Percentiles rank a stretch among this genome's conserved stretches.
Conservation (phyloP, 92 coral and sea anemone species). For the Actinernus sp. region DNA sequence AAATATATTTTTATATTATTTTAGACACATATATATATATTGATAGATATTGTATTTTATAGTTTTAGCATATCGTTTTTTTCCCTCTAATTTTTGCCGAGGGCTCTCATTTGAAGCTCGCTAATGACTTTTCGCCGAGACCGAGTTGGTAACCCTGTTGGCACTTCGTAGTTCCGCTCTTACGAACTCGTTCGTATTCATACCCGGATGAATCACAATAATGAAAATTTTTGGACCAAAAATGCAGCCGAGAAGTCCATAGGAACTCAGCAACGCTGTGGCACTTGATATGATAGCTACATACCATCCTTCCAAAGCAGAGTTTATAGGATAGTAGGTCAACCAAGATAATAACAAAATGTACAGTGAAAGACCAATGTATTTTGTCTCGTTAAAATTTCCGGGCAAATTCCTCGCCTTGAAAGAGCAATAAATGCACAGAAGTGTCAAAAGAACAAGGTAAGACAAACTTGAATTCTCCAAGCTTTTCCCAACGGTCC, state of each 20-base stretch:
- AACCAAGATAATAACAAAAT: constrained; percentile 50
- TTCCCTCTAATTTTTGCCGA: too few species aligned
- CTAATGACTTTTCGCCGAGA: constrained; percentile 33
- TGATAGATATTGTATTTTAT: too few species aligned
- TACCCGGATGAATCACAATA: constrained; percentile 29
- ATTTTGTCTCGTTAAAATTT: constrained; percentile 49
- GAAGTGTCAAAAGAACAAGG: constrained; percentile 35
- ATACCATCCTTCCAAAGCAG: constrained; percentile 41
- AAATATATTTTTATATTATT: too few species aligned
- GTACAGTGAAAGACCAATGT: constrained; percentile 60
- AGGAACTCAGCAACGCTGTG: constrained; percentile 32
- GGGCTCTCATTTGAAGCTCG: too few species aligned
- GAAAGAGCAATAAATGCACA: constrained; percentile 38
- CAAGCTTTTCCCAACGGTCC: constrained; percentile 34
- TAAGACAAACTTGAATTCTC: constrained; percentile 26
- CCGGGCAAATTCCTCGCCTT: constrained; percentile 60
- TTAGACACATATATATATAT: too few species aligned
- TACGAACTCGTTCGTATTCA: constrained; percentile 48
- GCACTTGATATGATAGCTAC: constrained; percentile 47
- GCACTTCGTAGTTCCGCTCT: constrained; percentile 38
- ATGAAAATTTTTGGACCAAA: constrained; percentile 51
- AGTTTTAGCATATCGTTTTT: too few species aligned
- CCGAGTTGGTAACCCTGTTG: constrained; percentile 25
- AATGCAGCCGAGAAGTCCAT: constrained; percentile 50
- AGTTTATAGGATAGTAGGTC: constrained; percentile 53